A percentile compares a stretch with the other conserved stretches of the same genome.
phyloP scores from a whole-genome alignment of 2,888 invertebrate species.

The Drosophila testacea region DNA sequence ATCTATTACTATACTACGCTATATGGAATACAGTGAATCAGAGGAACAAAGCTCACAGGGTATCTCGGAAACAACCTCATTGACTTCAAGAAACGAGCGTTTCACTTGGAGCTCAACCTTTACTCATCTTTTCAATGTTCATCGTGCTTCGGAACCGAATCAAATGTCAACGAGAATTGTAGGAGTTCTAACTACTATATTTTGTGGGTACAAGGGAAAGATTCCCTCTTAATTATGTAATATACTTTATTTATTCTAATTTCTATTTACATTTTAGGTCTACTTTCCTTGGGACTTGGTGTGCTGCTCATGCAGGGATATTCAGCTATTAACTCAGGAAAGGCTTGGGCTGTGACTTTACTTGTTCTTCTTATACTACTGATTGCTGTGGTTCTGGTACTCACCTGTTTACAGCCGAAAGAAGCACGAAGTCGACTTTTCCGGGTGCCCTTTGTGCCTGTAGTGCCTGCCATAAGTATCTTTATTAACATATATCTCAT shows the following conservation, averaged over 20 bases:
- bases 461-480: conserved; percentile 92
- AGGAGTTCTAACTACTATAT: conserved; percentile 73
- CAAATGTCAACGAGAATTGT: conserved; percentile 79
- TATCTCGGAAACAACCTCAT: conserved; percentile 68
- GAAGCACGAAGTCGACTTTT: conserved; percentile 77
- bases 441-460: conserved; percentile 93
- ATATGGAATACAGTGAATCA: conserved; percentile 77
- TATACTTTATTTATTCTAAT: neutral
- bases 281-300: conserved; percentile 78
- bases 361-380: conserved; percentile 65
- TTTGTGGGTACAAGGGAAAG: too few relatives aligned
- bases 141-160: conserved; percentile 72
- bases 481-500: conserved; percentile 94
- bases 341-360: conserved; percentile 77
- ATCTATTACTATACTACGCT: conserved; percentile 91
- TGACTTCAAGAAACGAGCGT: conserved; percentile 71
- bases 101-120: conserved; percentile 64
- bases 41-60: conserved; percentile 27
- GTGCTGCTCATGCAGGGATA: conserved; percentile 78
- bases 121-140: conserved; percentile 80
- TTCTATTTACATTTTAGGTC: conserved; percentile 56
- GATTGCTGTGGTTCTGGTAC: conserved; percentile 66
- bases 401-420: conserved; percentile 82
- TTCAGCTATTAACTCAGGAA: conserved; percentile 65
- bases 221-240: too few relatives aligned